Conservation (phyloP, 2,888 invertebrate genomes). For the Pherbina coryleti region DNA sequence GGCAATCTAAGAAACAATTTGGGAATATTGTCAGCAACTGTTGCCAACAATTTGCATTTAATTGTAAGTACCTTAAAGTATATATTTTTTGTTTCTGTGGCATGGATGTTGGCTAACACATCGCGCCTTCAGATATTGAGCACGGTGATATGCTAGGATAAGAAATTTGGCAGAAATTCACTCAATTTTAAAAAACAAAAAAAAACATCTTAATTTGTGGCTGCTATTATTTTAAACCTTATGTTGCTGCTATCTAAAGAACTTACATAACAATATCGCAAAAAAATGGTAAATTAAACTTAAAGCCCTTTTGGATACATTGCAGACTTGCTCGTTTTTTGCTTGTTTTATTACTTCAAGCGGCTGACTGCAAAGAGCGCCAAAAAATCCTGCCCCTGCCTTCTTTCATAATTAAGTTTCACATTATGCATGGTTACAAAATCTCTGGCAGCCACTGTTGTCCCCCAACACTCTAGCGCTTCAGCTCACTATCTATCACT, state of each 20-base stretch:
- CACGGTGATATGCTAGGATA: background rate
- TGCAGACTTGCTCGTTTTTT: too few species aligned
- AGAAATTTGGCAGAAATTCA: background rate
- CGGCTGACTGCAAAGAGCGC: background rate
- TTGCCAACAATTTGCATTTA: constrained; percentile 45
- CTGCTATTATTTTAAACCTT: constrained; percentile 7
- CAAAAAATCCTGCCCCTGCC: background rate
- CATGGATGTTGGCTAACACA: background rate
- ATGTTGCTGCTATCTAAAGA: background rate
- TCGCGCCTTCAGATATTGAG: background rate
- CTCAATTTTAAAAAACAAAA: background rate
- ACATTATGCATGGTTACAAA: constrained; percentile 7
- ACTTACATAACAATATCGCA: too few species aligned
- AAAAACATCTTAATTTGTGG: constrained; percentile 12
- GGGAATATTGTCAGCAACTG: constrained; percentile 32
- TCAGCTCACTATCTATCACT: background rate
- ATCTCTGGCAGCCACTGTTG: background rate
- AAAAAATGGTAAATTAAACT: too few species aligned
- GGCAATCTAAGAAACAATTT: constrained; percentile 27
- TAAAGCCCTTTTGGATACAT: too few species aligned
- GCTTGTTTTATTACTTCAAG: background rate
- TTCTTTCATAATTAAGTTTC: constrained; percentile 7
- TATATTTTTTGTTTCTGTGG: background rate
- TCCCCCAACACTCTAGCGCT: background rate
- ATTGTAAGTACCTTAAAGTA: constrained; percentile 32